Percentiles rank a stretch among this genome's conserved stretches.
These are phyloP conservation scores for Archaeoteleia sp. DNA, from an alignment of 2,888 invertebrate species.

Conservation along the genomic window DNA sequence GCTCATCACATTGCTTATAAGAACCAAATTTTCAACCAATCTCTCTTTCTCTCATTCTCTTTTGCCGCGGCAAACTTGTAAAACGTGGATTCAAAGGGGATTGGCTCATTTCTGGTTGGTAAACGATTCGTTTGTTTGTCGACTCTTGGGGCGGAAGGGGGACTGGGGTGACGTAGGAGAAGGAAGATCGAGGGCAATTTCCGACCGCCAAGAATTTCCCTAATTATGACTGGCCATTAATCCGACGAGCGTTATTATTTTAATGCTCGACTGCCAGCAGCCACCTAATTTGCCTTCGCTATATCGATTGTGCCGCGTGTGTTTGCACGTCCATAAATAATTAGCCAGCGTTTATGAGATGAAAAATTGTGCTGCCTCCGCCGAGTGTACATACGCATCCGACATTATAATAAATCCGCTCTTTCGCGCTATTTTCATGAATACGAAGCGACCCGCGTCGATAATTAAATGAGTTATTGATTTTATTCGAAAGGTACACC, in stretches of 20 bases:
- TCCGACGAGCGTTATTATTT: constrained; percentile 72
- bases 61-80: constrained; percentile 33
- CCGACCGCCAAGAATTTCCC: constrained; percentile 67
- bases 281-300: constrained; percentile 68
- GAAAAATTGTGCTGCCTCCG: constrained; percentile 57
- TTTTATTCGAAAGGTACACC: not conserved
- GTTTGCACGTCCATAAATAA: constrained; percentile 70
- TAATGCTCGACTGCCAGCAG: constrained; percentile 66
- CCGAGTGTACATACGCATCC: constrained; percentile 20
- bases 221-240: constrained; percentile 72
- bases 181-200: constrained; percentile 57
- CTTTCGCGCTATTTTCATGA: constrained; percentile 57
- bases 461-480: constrained; percentile 47
- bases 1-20: not conserved
- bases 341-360: constrained; percentile 64
- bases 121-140: constrained; percentile 48
- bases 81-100: constrained; percentile 38
- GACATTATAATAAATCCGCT: constrained; percentile 62
- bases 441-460: constrained; percentile 41
- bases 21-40: constrained; percentile 3
- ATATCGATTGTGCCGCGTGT: constrained; percentile 70
- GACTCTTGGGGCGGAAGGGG: constrained; percentile 25
- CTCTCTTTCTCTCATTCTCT: constrained; percentile 10
- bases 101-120: constrained; percentile 42
- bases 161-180: constrained; percentile 35